These are phyloP conservation scores for Lutraria lutraria DNA, from an alignment of 2,888 invertebrate species.

Conservation along the genomic window DNA sequence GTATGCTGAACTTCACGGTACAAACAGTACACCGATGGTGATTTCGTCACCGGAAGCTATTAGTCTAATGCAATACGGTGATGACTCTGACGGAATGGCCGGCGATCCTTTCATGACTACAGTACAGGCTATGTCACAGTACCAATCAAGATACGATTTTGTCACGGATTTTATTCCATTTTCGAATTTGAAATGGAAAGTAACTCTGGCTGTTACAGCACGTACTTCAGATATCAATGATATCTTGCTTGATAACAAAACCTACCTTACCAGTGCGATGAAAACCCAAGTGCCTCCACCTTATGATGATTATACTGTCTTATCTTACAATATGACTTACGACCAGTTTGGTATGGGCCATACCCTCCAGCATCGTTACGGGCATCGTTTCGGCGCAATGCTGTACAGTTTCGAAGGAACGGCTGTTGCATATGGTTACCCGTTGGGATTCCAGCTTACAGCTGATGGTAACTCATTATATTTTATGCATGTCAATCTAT, in stretches of 20 bases:
- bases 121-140: conserved; percentile 39
- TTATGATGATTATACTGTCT: conserved; percentile 8
- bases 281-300: conserved; percentile 21
- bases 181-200: conserved; percentile 8
- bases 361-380: neutral
- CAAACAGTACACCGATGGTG: neutral
- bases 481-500: neutral
- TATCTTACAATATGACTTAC: conserved; percentile 17
- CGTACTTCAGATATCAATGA: neutral
- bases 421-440: conserved; percentile 35
- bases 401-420: neutral
- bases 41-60: conserved; percentile 19
- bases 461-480: neutral
- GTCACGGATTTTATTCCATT: conserved; percentile 25
- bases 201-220: conserved; percentile 17
- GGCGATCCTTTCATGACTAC: conserved; percentile 38
- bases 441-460: neutral
- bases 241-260: neutral
- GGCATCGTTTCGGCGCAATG: conserved; percentile 27
- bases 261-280: neutral
- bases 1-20: neutral
- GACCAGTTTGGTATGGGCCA: neutral
- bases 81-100: neutral
- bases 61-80: conserved; percentile 36
- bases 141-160: conserved; percentile 25